A percentile compares a stretch with the other conserved stretches of the same genome.
phyloP scores from a whole-genome alignment of 1,140 invertebrate genomes.

The Scylla paramamosain region DNA sequence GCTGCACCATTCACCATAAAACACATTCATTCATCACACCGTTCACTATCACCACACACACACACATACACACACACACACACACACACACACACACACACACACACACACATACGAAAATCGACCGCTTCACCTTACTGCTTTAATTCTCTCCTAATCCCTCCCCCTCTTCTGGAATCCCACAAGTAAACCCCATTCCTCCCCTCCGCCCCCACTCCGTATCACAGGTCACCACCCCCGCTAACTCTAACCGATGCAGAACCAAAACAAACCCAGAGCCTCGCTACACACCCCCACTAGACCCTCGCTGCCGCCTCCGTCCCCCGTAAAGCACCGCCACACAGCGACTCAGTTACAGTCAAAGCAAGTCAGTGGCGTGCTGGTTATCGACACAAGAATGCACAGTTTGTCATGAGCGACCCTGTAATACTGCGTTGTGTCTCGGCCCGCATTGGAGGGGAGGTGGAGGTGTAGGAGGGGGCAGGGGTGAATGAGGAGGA shows the following conservation, averaged over 20 bases:
- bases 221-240: no score
- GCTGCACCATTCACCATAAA: neutral
- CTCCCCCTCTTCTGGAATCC: no score
- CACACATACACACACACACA: no score
- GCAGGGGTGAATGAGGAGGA: neutral
- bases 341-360: neutral
- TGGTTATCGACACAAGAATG: slow-evolving; percentile 11
- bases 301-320: neutral
- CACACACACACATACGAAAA: no score
- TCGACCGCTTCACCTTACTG: no score
- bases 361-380: neutral
- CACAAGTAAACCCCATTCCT: neutral
- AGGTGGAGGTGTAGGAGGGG: no score
- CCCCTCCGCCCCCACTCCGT: neutral
- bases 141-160: no score
- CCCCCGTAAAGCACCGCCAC: neutral
- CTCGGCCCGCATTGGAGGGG: neutral
- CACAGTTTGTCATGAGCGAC: neutral
- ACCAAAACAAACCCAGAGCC: no score
- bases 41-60: neutral
- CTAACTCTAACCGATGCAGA: no score
- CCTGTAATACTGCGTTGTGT: neutral
- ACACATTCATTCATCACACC: neutral
- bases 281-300: no score
- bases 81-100: no score